Conservation (phyloP, 2,797 vertebrate species). For the Cryptoprocta ferox region DNA sequence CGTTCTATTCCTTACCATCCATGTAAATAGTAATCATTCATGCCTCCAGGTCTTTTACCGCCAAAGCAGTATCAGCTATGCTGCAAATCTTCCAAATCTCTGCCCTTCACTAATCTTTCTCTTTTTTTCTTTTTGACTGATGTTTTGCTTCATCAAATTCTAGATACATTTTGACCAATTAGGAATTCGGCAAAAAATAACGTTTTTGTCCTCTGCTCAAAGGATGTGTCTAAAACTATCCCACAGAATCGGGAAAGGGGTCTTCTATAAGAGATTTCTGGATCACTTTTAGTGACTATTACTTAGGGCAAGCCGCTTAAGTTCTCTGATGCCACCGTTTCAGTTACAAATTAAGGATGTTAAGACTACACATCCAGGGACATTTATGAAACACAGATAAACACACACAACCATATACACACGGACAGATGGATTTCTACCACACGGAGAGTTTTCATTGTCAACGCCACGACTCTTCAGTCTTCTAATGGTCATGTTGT, state of each 20-base stretch:
- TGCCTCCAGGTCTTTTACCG: not conserved
- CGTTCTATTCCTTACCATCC: not conserved
- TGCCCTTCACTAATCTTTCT: not conserved
- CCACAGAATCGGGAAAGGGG: not conserved
- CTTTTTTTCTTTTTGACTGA: not conserved
- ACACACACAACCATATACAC: fast-evolving
- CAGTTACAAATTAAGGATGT: not conserved
- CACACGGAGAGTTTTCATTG: fast-evolving
- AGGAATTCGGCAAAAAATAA: not conserved
- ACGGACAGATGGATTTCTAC: not conserved
- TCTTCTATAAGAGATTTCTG: not conserved
- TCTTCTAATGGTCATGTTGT: not conserved
- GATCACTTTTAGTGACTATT: not conserved
- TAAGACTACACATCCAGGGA: not conserved
- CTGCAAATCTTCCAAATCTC: not conserved
- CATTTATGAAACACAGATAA: not conserved
- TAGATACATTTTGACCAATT: not conserved
- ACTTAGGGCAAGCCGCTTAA: not conserved
- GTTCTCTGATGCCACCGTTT: not conserved
- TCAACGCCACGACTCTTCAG: not conserved
- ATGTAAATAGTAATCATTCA: not conserved
- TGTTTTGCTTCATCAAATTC: not conserved
- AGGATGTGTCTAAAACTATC: not conserved
- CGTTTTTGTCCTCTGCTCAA: not conserved
- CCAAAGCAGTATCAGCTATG: not conserved